Base-by-base conservation (phyloP, 2,113 vertebrate species). In the Colius striatus region DNA sequence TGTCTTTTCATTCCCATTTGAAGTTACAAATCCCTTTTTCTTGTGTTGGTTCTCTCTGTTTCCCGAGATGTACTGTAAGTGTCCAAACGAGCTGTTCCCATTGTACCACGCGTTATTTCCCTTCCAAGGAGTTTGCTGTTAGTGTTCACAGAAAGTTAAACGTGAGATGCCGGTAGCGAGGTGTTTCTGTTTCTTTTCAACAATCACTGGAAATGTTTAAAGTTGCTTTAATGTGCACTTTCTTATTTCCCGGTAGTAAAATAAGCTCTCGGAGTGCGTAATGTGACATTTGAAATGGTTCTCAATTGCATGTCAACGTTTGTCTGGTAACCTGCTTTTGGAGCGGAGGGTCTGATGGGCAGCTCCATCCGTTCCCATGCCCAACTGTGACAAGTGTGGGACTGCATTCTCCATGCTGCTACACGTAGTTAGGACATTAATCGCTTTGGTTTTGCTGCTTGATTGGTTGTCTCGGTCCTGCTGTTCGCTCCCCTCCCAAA, bases 121-220 rank as follows among this genome's bases (percentile, higher is more conserved):
- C 96, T 96, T 95, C 87, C n/a, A 86, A 94, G 62, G 89, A 96
- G 96, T 97, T 98, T 97, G 97, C 97, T 98, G 97, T 97, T 97
- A 94, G 97, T 98, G 97, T 97, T 97, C 95, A 87, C 97, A 94
- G 96, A 97, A 96, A 95, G 97, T 98, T 98, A 97, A 96, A 94
- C 94, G 79, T 47, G 90, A 96, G 94, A 95, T 97, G 97, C 97
- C 79, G 94, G 93, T 97, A 97, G 97, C 76, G 95, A 97, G 97
- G 96, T 96, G 76, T 98, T 98, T 97, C 97, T 98, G 84, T 98
- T 98, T 97, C 95, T 97, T 98, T 97, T 87, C 84, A 97, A 97
- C 96, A 97, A 98, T 98, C 98, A 98, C 98, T 98, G 98, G 98
- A 98, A 98, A 98, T 98, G 94, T 98, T 98, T 96, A 96, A 97